Evolutionary conservation across 2,113 vertebrate species (phyloP).

Genomic region (Pogonocichla stellata): DNA sequence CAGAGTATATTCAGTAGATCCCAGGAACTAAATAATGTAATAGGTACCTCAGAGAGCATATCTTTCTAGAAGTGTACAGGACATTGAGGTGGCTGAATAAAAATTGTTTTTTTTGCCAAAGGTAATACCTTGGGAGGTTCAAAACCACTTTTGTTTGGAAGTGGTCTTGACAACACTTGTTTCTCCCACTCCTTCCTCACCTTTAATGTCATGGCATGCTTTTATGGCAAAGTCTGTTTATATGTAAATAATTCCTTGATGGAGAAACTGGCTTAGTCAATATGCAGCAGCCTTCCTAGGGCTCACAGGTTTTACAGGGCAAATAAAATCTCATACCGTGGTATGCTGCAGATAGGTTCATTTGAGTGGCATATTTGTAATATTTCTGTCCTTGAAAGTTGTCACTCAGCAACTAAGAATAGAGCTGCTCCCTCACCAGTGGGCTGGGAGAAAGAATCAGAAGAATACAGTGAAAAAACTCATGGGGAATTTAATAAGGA

Average conservation of each 20-base stretch:
- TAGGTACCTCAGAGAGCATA: not conserved
- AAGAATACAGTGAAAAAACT: not conserved
- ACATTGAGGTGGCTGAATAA: not conserved
- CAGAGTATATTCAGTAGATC: not conserved
- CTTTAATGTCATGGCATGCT: not conserved
- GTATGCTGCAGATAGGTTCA: not conserved
- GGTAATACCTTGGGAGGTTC: not conserved
- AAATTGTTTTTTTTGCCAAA: not conserved
- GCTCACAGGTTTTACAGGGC: not conserved
- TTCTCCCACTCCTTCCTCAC: not conserved
- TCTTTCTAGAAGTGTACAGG: not conserved
- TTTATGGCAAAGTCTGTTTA: not conserved
- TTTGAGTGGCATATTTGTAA: not conserved
- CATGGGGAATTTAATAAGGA: too few relatives aligned
- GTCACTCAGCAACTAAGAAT: not conserved
- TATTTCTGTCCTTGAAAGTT: not conserved
- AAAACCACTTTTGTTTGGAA: not conserved
- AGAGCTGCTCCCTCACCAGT: accelerated
- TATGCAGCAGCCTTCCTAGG: not conserved
- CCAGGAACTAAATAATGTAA: not conserved
- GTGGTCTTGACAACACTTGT: not conserved
- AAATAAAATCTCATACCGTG: not conserved
- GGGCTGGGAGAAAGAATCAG: not conserved
- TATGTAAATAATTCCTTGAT: not conserved
- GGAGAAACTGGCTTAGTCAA: not conserved